Base-by-base conservation (phyloP, 2,113 vertebrate species). In the Syngnathus scovelli region DNA sequence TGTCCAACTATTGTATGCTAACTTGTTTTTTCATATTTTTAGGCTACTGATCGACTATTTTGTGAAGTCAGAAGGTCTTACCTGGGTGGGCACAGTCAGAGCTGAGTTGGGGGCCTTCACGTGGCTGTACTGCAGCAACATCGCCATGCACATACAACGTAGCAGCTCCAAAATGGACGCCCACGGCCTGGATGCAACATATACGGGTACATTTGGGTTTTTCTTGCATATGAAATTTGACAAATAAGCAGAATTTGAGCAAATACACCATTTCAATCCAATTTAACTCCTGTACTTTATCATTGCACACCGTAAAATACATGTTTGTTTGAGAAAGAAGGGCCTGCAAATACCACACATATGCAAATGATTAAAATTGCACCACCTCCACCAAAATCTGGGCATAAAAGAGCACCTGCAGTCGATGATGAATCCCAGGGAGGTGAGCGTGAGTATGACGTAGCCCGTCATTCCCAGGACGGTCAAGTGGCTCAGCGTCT, bases 361-460 rank as follows among this genome's bases (percentile, higher is more conserved):
- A 27, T 41, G 43, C 43, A 46, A 11, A 46, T 5, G 11, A 12
- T 46, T 3, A 1, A 16, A 46, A 13, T 46, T 1, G 44, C 15
- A 46, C 44, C 44, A 46, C 44, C 48, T 48, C 7, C 18, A 19
- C 18, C 16, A 6, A 49, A 49, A 49, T 46, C 44, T 18, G 44
- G 41, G 41, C 41, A 43, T 43, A 43, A 43, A 43, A 51, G 19
- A 5, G 36, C 79, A 89, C 95, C 92, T 97, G 84, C 93, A 91
- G 48, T 98, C 94, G 12, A 93, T 84, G 76, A 98, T 85, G 67
- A 92, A 92, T 43, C 96, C 94, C 58, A 95, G 85, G 23, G 91
- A 91, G 1, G 92, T 93, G 79, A 98, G 86, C 0, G 94, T 96
- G 59, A 98, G 82, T 76, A 97, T 88, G 61, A 98, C 76, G 83